Evolutionary conservation across 2,888 invertebrate species (phyloP).

Genomic region (Flabesymbios commensalis): DNA sequence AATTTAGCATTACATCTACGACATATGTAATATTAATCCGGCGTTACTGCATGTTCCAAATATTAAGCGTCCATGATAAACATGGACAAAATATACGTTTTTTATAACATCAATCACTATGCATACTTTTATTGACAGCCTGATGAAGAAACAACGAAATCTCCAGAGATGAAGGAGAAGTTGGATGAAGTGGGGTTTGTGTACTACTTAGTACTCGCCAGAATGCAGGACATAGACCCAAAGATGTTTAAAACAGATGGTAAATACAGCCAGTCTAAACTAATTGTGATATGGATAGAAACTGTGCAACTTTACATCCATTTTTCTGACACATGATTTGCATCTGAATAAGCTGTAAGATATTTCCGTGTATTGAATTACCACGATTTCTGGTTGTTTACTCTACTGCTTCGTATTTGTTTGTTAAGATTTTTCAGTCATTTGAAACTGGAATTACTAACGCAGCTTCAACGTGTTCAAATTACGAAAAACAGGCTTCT

Average conservation of each 20-base stretch:
- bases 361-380: background rate
- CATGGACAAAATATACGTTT: background rate
- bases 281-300: background rate
- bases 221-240: conserved; percentile 54
- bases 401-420: too few species aligned
- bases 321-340: background rate
- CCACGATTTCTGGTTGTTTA: too few species aligned
- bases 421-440: too few species aligned
- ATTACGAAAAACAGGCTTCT: too few species aligned
- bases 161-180: conserved; percentile 35
- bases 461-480: too few species aligned
- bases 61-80: too few species aligned
- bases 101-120: background rate
- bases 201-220: conserved; percentile 54
- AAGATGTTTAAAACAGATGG: conserved; percentile 21
- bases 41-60: too few species aligned
- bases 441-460: too few species aligned
- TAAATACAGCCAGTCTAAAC: conserved; percentile 5
- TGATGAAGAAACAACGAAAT: conserved; percentile 23
- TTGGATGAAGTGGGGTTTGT: conserved; percentile 56
- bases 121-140: background rate
- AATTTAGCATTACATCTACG: too few species aligned
- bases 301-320: background rate
- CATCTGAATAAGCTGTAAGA: too few species aligned
- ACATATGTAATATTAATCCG: too few species aligned